Percentiles rank a stretch among this genome's conserved stretches.
Evolutionary conservation across 1,140 invertebrate species (phyloP).

Genomic region (Drosophila hydei): DNA sequence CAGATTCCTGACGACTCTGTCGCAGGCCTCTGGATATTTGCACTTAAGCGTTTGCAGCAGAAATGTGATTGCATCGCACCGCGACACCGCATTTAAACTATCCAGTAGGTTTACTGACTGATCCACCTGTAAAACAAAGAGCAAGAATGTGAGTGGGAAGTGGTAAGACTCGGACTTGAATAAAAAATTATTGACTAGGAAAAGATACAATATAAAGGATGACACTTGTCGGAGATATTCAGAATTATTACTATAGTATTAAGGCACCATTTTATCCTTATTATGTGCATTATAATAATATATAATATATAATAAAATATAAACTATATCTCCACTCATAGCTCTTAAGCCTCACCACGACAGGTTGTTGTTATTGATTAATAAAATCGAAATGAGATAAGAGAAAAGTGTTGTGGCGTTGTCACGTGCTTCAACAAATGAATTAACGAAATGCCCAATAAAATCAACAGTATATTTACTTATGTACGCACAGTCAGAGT

Average conservation of each 20-base stretch:
- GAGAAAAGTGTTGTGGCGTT: slow-evolving; percentile 36
- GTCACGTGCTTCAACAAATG: slow-evolving; percentile 54
- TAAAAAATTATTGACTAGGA: too few relatives aligned
- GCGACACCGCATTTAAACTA: slow-evolving; percentile 69
- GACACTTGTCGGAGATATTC: too few relatives aligned
- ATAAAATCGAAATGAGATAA: slow-evolving; percentile 18
- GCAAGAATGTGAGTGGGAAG: slow-evolving; percentile 8
- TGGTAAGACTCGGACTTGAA: too few relatives aligned
- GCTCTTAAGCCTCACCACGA: too few relatives aligned
- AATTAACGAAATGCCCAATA: slow-evolving; percentile 59
- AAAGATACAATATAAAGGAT: too few relatives aligned
- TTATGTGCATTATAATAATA: too few relatives aligned
- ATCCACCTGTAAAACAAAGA: slow-evolving; percentile 63
- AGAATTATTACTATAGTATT: too few relatives aligned
- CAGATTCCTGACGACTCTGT: slow-evolving; percentile 77
- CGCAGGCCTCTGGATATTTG: slow-evolving; percentile 81
- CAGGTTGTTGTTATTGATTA: too few relatives aligned
- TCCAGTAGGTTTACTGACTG: slow-evolving; percentile 78
- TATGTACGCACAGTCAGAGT: neutral
- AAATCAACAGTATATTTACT: slow-evolving; percentile 43
- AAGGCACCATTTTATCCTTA: too few relatives aligned
- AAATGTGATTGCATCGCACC: slow-evolving; percentile 80
- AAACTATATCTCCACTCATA: too few relatives aligned
- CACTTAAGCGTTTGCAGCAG: slow-evolving; percentile 76
- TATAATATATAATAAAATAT: too few relatives aligned